phyloP scores from a whole-genome alignment of 2,888 invertebrate species.

The Phengaris alcon region DNA sequence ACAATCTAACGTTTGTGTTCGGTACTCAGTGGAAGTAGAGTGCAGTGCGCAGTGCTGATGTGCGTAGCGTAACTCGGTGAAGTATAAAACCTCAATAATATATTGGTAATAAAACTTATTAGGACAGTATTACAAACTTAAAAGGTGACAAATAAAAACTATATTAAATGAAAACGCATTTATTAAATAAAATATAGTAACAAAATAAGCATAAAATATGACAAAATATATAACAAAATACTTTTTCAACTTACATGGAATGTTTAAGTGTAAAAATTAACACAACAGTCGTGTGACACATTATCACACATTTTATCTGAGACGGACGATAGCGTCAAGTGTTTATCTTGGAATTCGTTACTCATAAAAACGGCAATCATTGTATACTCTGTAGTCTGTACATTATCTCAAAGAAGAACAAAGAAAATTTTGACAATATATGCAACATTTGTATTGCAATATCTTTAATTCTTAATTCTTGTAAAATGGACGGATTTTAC shows the following conservation, averaged over 20 bases:
- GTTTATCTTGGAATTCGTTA: neutral
- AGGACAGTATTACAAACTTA: neutral
- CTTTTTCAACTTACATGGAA: conserved; percentile 45
- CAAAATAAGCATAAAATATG: conserved; percentile 47
- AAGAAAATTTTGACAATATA: neutral
- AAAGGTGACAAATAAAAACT: conserved; percentile 34
- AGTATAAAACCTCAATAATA: too few species aligned
- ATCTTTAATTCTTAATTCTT: neutral
- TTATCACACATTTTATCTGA: neutral
- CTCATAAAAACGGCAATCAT: neutral
- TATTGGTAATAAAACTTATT: too few species aligned
- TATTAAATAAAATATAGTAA: conserved; percentile 32
- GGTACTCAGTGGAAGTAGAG: neutral
- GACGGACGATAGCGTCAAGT: neutral
- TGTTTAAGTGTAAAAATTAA: conserved; percentile 34
- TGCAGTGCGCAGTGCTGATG: neutral
- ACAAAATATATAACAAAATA: conserved; percentile 41
- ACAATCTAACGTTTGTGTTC: conserved; percentile 9
- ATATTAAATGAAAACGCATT: conserved; percentile 32
- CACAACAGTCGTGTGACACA: neutral
- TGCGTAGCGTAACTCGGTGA: neutral
- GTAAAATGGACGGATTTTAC: neutral
- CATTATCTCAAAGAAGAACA: neutral
- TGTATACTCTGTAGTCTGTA: neutral
- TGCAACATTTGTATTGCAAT: neutral